A percentile compares a stretch with the other conserved stretches of the same genome.
phyloP scores from a whole-genome alignment of 2,888 invertebrate genomes.

The Lasioglossum zephyrum region DNA sequence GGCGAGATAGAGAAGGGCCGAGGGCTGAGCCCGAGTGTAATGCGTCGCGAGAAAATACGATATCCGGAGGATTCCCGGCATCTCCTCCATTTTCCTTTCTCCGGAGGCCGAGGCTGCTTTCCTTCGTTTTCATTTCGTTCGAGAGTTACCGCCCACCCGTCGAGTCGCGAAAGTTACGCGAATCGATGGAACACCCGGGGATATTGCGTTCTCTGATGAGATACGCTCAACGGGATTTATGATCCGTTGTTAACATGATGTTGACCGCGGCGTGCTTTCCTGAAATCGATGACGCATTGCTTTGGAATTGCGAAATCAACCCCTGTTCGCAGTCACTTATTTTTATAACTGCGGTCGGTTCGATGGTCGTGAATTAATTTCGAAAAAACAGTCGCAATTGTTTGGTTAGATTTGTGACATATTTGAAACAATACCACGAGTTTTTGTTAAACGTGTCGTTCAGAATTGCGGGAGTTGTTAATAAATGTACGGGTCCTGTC shows the following conservation, averaged over 20 bases:
- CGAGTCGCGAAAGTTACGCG: constrained; percentile 30
- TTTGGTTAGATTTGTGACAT: neutral
- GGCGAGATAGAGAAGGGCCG: neutral
- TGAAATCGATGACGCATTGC: neutral
- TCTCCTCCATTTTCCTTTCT: constrained; percentile 48
- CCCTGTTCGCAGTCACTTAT: neutral
- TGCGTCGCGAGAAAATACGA: constrained; percentile 66
- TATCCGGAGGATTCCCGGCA: constrained; percentile 59
- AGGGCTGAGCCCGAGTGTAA: constrained; percentile 32
- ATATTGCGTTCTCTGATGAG: constrained; percentile 40
- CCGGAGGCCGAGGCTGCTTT: neutral
- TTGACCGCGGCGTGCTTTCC: neutral
- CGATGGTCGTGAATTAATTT: neutral
- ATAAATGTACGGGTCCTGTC: neutral
- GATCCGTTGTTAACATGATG: neutral
- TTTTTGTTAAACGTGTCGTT: neutral
- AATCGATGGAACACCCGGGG: constrained; percentile 28
- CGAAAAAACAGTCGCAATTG: neutral
- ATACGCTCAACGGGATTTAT: constrained; percentile 17
- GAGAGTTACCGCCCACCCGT: constrained; percentile 31
- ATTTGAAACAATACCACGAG: neutral
- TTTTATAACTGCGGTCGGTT: neutral
- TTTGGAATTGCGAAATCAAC: neutral
- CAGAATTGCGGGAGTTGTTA: neutral
- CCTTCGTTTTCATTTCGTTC: constrained; percentile 51